These are phyloP conservation scores for Glaucopsyche alexis DNA, from an alignment of 2,888 invertebrate genomes.

Conservation along the genomic window DNA sequence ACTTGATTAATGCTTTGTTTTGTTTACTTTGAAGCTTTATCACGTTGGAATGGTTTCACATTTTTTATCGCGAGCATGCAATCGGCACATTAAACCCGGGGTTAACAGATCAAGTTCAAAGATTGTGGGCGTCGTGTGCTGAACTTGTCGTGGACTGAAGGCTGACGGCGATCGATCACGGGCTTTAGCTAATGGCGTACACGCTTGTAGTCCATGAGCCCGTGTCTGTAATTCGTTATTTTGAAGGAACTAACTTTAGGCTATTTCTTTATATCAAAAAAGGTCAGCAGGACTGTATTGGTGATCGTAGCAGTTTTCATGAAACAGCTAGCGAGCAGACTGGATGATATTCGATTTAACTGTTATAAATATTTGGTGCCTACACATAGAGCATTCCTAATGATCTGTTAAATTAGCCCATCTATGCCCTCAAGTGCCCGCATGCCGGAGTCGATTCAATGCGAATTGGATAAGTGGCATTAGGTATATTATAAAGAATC, in stretches of 20 bases:
- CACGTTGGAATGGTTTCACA: neutral
- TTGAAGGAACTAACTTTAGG: neutral
- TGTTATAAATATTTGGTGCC: neutral
- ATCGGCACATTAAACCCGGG: constrained; percentile 30
- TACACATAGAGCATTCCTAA: constrained; percentile 37
- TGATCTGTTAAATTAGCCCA: constrained; percentile 41
- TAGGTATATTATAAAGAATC: constrained; percentile 35
- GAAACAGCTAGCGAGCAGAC: too few relatives aligned
- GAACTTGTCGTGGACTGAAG: constrained; percentile 40
- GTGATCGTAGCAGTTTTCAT: too few relatives aligned
- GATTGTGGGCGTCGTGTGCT: constrained; percentile 35
- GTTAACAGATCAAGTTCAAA: constrained; percentile 33
- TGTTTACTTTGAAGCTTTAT: neutral
- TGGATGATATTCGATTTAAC: too few relatives aligned
- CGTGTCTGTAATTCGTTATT: neutral
- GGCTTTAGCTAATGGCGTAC: constrained; percentile 31
- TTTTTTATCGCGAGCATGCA: constrained; percentile 7
- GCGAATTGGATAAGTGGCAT: constrained; percentile 45
- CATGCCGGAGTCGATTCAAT: constrained; percentile 43
- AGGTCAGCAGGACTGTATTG: too few relatives aligned
- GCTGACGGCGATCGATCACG: constrained; percentile 39
- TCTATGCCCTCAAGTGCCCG: constrained; percentile 43
- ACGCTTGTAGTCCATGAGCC: neutral
- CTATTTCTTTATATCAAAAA: neutral
- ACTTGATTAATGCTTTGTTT: constrained; percentile 7